Conservation (phyloP, 2,113 vertebrate genomes). For the Poeciliopsis retropinna region DNA sequence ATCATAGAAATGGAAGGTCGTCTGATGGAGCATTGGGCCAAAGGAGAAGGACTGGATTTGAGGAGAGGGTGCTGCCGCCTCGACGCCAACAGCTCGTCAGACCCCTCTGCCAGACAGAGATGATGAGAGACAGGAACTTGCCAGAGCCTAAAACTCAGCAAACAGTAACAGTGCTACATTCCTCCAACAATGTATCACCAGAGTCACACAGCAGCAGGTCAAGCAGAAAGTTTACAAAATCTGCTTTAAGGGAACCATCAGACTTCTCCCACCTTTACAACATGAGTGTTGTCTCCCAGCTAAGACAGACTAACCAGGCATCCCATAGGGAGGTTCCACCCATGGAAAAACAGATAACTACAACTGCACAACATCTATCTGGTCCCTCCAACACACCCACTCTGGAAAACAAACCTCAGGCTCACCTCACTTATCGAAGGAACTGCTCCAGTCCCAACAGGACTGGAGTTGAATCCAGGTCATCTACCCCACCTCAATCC, state of each 20-base stretch:
- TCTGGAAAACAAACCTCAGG: constrained; percentile 66
- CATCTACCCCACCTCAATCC: constrained; percentile 66
- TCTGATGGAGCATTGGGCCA: constrained; percentile 61
- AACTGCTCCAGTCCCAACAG: constrained; percentile 75
- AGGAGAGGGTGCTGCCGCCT: constrained; percentile 72
- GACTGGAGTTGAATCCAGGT: constrained; percentile 50
- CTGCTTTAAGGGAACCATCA: constrained; percentile 71
- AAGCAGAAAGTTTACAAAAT: constrained; percentile 54
- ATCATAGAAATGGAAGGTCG: constrained; percentile 56
- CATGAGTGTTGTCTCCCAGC: constrained; percentile 24
- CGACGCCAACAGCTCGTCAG: constrained; percentile 78
- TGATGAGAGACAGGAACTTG: constrained; percentile 54
- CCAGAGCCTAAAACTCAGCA: constrained; percentile 38
- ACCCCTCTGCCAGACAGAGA: constrained; percentile 77
- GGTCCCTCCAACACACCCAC: constrained; percentile 46
- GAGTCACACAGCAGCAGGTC: constrained; percentile 57
- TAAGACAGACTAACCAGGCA: constrained; percentile 41
- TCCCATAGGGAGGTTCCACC: constrained; percentile 44
- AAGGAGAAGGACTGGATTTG: constrained; percentile 73
- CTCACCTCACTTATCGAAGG: constrained; percentile 70
- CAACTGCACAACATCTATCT: constrained; percentile 23
- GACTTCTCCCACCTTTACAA: constrained; percentile 72
- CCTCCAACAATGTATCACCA: constrained; percentile 30
- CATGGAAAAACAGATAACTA: constrained; percentile 30
- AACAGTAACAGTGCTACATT: constrained; percentile 29